Evolutionary conservation across 92 coral and sea anemone species (phyloP), one percentile per base, ranked within the genome.

Genomic region (Parazoanthus swiftii): DNA sequence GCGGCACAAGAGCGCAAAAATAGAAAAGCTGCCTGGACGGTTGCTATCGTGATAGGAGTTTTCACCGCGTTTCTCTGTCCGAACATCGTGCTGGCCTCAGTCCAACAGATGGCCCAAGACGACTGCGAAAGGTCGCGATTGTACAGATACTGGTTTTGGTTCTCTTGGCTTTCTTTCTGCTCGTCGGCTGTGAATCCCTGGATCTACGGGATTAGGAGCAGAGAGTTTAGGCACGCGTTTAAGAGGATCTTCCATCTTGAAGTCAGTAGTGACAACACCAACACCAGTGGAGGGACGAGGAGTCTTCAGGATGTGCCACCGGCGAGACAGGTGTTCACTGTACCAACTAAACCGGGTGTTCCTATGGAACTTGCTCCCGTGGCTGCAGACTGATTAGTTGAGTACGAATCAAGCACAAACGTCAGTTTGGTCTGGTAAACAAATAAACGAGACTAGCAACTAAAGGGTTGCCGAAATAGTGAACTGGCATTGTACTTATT

Each of bases 11-110:
- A 84, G 11, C 79, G 79, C 7, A 84, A 84, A 48, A 84, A 84
- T 48, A 84, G 87, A 46, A 84, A 70, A 71, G 87, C 87, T 51
- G 87, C 87, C 16, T 72, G 87, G 87, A 84, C 87, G 33, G 87
- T 84, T 3, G 87, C 87, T 5, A 84, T 84, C 14, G 87, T 84
- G 46, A 84, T 84, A 18, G 87, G 87, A 8, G 87, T 84, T 21
- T 84, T 84, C 46, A 84, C 87, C 18, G 77, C 26, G 5, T 59
- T 84, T 33, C 87, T 84, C 9, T 84, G 78, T 46, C 87, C 87
- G 4, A 84, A 84, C 10, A 84, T 72, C 67, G 87, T 84, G 43
- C 42, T 84, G 20, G 87, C 87, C n/a, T 25, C 87, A 44, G 43
- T 84, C 36, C 87, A 84, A 50, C 87, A 84, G 44, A 84, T 70